phyloP scores from a whole-genome alignment of 2,797 vertebrate species.

The Micromesistius poutassou region DNA sequence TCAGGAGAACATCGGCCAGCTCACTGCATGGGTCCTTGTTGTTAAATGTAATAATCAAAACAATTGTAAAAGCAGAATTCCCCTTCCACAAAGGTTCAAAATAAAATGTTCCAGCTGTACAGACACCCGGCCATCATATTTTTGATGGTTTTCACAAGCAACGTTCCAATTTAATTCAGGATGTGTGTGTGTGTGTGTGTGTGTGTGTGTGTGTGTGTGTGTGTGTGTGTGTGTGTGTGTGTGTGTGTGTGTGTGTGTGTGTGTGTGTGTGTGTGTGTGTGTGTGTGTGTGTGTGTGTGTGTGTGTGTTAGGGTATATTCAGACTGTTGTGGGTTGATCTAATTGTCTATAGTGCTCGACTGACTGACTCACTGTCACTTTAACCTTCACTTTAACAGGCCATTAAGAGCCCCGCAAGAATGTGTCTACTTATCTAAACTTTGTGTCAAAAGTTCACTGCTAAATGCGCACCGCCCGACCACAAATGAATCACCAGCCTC shows the following conservation, averaged over 20 bases:
- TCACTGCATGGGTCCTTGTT: not conserved
- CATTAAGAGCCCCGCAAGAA: not conserved
- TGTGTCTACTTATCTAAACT: not conserved
- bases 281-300: too few species aligned
- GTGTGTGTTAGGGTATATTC: not conserved
- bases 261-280: too few species aligned
- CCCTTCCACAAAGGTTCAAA: too few species aligned
- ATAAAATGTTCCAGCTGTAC: not conserved
- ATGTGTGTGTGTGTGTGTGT: not conserved
- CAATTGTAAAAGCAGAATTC: not conserved
- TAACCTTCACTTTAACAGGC: not conserved
- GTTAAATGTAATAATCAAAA: not conserved
- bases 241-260: too few species aligned
- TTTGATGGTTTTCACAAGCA: not conserved
- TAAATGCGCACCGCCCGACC: not conserved
- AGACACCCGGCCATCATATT: not conserved
- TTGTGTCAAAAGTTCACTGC: not conserved
- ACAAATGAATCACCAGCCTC: not conserved
- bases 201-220: too few species aligned
- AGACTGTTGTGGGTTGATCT: not conserved
- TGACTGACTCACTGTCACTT: constrained; percentile 1
- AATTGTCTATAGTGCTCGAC: not conserved
- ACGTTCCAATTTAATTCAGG: not conserved
- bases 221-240: too few species aligned
- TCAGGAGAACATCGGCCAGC: not conserved